Base-by-base conservation (phyloP, 2,888 invertebrate species). In the Arge pagana region DNA sequence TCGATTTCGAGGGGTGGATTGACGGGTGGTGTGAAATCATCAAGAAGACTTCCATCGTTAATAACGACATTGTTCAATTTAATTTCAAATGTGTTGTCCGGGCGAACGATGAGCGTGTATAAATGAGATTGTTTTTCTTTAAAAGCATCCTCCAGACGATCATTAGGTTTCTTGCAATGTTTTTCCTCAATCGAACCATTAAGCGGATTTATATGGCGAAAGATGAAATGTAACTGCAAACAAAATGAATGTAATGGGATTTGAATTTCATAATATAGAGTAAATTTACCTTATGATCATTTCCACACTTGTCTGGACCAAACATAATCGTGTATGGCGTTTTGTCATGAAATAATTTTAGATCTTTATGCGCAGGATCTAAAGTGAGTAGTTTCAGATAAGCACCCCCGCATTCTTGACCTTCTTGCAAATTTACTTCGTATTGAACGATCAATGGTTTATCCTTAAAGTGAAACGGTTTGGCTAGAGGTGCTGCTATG, bases 281-380 rank as follows among this genome's bases (percentile, higher is more conserved):
- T 11, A 87, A 87, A 74, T 88, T 88, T 74, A 95, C 86, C 80
- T 97, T 97, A 71, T 92, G 88, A 76, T 95, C 94, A 71, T 90
- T 91, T 58, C 98, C 98, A 79, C 99, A 99, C 79, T 97, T 99
- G 82, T 99, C 99, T 6, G 98, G 98, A 0, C 99, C 99, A 80
- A 99, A 99, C 99, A 99, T 99, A 68, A 99, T 94, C 2, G 96
- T 93, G 80, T 98, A 99, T 0, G 96, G 90, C 0, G 97, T 96
- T 79, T 95, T 96, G 79, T 99, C 98, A 76, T 91, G 84, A 79
- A 98, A 96, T 69, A 86, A 82, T 60, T 84, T 86, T 48, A 96
- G 81, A 70, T 93, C 88, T 70, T 85, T 83, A 24, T 83, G 77
- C 39, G 85, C 81, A 36, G 83, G 80, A 50, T 87, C 86, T 19